These are phyloP conservation scores for Xylota sylvarum DNA, from an alignment of 2,888 invertebrate species.

Conservation along the genomic window DNA sequence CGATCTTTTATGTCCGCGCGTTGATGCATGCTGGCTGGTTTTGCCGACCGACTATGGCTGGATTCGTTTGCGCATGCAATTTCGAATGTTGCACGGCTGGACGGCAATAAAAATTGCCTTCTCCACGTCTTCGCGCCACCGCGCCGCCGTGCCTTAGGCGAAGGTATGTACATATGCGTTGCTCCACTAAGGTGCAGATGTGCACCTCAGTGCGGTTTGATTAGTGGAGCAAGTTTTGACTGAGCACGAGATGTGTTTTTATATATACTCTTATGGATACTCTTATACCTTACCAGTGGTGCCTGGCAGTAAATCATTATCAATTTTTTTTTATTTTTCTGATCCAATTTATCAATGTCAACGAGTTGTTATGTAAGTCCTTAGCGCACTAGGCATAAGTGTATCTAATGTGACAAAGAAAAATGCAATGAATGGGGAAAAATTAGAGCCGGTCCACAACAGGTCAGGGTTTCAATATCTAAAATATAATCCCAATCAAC, in stretches of 20 bases:
- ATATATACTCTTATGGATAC: no score
- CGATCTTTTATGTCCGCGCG: slow-evolving; percentile 51
- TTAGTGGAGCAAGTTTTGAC: slow-evolving; percentile 37
- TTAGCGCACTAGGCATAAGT: no score
- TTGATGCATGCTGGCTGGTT: slow-evolving; percentile 30
- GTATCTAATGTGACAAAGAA: no score
- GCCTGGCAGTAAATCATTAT: no score
- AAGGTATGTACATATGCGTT: slow-evolving; percentile 13
- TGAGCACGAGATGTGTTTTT: slow-evolving; percentile 25
- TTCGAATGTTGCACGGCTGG: slow-evolving; percentile 41
- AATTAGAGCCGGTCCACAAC: no score
- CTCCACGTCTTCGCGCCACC: no score
- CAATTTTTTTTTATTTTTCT: no score
- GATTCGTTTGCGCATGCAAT: slow-evolving; percentile 38
- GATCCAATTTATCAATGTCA: no score
- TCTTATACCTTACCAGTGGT: background rate
- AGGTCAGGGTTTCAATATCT: no score
- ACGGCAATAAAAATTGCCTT: slow-evolving; percentile 31
- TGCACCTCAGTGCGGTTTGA: slow-evolving; percentile 24
- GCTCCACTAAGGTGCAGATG: slow-evolving; percentile 24
- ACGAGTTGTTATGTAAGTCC: no score
- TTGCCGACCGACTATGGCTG: background rate
- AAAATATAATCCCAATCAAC: no score
- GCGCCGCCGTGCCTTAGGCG: slow-evolving; percentile 6
- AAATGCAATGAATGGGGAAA: no score